Evolutionary conservation across 30 jellyfish, hydroid and myxozoan species (phyloP), one percentile per base, ranked within the genome.

Genomic region (Aurelia aurita): DNA sequence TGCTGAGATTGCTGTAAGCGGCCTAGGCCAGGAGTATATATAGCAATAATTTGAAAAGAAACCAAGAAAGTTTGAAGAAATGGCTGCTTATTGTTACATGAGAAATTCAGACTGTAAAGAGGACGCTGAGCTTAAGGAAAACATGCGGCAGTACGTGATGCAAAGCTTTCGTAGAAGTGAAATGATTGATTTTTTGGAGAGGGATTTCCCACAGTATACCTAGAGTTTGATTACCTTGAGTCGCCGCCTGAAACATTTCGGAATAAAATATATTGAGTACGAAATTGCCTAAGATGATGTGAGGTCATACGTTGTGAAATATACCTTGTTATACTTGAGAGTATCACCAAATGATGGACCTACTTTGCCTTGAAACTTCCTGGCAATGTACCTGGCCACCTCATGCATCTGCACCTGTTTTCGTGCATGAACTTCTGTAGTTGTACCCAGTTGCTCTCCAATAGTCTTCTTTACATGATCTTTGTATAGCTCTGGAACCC

Each of bases 331-430:
- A 68, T 77, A 62, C 4, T 31, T 7, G 26, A 77, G 55, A 1
- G 69, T 28, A 19, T 60, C 29, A 12, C 79, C 86, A 77, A 61
- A 63, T 26, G 44, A 31, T 9, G 13, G 16, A 19, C 82, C 62
- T 9, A 59, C 81, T n/a, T 25, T 46, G 22, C 14, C 18, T 61
- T 63, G 31, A 14, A 62, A 21, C n/a, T 63, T 61, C 72, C 32
- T n/a, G n/a, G 90, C 72, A 28, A 79, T n/a, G 53, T 47, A n/a
- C 47, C 90, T 79, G 13, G 90, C 82, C 6, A 51, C 90, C 11
- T 34, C 54, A 23, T 79, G 90, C 90, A 79, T 79, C 47, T 79
- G 90, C 65, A 79, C 90, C 65, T 79, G 73, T 49, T 79, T 79
- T 0, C 82, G 71, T 19, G 90, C 72, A 49, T 79, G 90, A 35